Base-by-base conservation (phyloP, 2,113 vertebrate species). In the Rhynchomys soricoides region DNA sequence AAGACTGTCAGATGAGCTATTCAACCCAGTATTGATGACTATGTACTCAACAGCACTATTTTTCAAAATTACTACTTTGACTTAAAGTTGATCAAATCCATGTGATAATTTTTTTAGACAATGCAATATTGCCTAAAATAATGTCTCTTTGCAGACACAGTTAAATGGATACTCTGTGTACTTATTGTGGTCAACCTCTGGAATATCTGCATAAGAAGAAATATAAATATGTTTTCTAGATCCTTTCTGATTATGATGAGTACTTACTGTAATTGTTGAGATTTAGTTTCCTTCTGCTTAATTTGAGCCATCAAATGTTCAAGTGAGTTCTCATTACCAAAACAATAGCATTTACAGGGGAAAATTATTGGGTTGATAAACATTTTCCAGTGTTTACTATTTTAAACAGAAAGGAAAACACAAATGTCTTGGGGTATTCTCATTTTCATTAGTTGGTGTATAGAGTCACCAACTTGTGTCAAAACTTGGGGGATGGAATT, bases 31-130 rank as follows among this genome's bases (percentile, higher is more conserved):
- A 86, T 82, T 91, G 90, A 96, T 89, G 70, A 71, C 34, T 43
- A 43, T 81, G 52, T 90, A 88, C 87, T 94, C 91, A 94, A 78
- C 21, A 85, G 45, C 71, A 37, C 43, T 79, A 59, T 45, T 81
- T 48, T 89, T 92, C 74, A 87, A 96, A 97, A 94, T 81, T 31
- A 70, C 62, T 81, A 57, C 64, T 45, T 91, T 95, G 81, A 64
- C 10, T 79, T 45, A 66, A 89, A 64, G 95, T 89, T 70, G 73
- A 94, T 91, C 79, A 89, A 83, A 96, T 73, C 22, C 19, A 29
- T 68, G 37, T 55, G 68, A 73, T 64, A 57, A 83, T 34, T 15
- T 68, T 24, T 68, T 68, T 34, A 68, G 31, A 31, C 12, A 68
- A 68, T 68, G 13, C 7, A 74, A 19, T 13, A 11, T 22, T 31